Conservation (phyloP, 1,140 invertebrate genomes). For the Drosophila nigrodunni region DNA sequence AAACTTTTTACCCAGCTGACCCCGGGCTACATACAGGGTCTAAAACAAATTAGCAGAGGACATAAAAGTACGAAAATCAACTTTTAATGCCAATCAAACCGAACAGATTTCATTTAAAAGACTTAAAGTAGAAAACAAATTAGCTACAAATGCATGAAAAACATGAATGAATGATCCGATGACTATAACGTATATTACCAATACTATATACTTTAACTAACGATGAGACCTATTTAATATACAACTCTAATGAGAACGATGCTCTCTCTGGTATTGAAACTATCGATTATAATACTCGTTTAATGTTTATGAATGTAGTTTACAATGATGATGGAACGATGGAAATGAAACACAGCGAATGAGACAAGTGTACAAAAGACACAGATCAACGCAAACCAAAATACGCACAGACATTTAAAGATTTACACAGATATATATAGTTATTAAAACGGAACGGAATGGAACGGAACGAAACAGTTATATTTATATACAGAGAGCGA, state of each 20-base stretch:
- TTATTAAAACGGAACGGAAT: conserved; percentile 51
- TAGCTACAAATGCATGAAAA: not conserved
- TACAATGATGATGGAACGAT: conserved; percentile 35
- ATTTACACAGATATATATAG: conserved; percentile 25
- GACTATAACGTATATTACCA: not conserved
- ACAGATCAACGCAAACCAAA: conserved; percentile 34
- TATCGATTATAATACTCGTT: conserved; percentile 12
- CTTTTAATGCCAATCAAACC: conserved; percentile 18
- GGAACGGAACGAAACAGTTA: conserved; percentile 66
- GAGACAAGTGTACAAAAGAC: conserved; percentile 41
- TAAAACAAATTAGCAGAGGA: conserved; percentile 2
- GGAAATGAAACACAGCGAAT: conserved; percentile 29
- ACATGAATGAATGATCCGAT: not conserved
- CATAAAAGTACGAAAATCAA: conserved; percentile 2
- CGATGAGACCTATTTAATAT: not conserved
- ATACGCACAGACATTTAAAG: conserved; percentile 13
- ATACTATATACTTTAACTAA: not conserved
- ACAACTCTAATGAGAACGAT: not conserved
- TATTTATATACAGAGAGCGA: not conserved
- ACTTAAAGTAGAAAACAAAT: conserved; percentile 1
- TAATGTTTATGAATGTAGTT: not conserved
- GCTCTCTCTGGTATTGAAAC: not conserved
- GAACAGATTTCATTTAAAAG: not conserved
- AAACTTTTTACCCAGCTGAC: not conserved
- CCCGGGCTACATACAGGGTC: no score